These are phyloP conservation scores for Phyllostomus hastatus DNA, from an alignment of 2,113 vertebrate species.

Conservation along the genomic window DNA sequence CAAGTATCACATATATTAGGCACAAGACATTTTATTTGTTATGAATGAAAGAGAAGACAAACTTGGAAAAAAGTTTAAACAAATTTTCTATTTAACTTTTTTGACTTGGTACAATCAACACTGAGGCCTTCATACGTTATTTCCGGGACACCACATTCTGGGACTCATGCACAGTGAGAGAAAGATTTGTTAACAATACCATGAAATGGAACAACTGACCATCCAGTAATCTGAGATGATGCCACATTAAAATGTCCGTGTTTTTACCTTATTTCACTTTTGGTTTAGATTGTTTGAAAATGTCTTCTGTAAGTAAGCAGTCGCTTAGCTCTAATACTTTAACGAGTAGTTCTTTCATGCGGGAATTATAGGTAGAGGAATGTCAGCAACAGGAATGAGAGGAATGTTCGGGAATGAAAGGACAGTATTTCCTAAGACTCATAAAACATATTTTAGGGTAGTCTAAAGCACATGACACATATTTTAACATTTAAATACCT, in stretches of 20 bases:
- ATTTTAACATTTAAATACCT: constrained; percentile 31
- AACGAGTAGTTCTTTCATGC: neutral
- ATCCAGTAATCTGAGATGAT: neutral
- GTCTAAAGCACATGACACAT: neutral
- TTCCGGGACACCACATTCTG: neutral
- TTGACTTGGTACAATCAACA: neutral
- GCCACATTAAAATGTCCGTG: neutral
- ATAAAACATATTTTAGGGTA: neutral
- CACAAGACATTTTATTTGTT: constrained; percentile 21
- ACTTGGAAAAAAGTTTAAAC: neutral
- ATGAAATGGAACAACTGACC: neutral
- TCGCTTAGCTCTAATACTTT: neutral
- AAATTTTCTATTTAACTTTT: neutral
- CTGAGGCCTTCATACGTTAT: neutral
- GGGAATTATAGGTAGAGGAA: neutral
- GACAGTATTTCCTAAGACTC: neutral
- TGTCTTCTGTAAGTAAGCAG: neutral
- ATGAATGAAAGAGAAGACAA: neutral
- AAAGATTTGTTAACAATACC: neutral
- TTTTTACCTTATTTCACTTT: neutral
- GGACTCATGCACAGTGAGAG: neutral
- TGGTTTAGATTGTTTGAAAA: neutral
- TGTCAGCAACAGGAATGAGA: neutral
- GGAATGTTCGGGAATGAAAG: neutral
- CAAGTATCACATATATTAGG: neutral